Evolutionary conservation across 2,113 vertebrate genomes (phyloP).

Genomic region (Eira barbara): DNA sequence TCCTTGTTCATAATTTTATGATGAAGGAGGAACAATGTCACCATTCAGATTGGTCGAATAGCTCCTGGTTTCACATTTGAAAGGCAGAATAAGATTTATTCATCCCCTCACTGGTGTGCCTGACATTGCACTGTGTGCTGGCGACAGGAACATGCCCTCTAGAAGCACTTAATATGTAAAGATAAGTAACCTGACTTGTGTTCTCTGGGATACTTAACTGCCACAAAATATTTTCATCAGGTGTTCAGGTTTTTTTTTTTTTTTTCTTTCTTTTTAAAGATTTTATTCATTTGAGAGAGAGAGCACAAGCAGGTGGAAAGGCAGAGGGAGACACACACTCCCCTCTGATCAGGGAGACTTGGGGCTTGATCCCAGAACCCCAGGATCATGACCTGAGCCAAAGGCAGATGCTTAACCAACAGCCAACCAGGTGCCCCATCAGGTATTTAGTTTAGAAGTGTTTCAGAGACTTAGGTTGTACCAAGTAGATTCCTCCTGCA

Average conservation of each 20-base stretch:
- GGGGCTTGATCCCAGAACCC: background rate
- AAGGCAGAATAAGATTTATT: slow-evolving; percentile 29
- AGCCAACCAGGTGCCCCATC: background rate
- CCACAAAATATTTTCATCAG: background rate
- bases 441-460: slow-evolving; percentile 11
- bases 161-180: background rate
- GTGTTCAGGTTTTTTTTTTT: background rate
- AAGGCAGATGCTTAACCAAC: background rate
- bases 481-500: background rate
- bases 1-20: slow-evolving; percentile 13
- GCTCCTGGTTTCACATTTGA: slow-evolving; percentile 26
- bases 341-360: background rate
- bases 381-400: background rate
- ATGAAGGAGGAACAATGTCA: background rate
- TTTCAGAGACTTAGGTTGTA: background rate
- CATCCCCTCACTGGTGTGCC: background rate
- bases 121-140: background rate
- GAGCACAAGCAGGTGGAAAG: background rate
- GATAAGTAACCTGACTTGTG: background rate
- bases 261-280: background rate
- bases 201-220: background rate
- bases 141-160: background rate
- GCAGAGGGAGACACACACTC: background rate
- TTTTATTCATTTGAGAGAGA: background rate
- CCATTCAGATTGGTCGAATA: slow-evolving; percentile 8